Evolutionary conservation across 1,140 invertebrate genomes (phyloP).

Genomic region (Theocolax elegans): DNA sequence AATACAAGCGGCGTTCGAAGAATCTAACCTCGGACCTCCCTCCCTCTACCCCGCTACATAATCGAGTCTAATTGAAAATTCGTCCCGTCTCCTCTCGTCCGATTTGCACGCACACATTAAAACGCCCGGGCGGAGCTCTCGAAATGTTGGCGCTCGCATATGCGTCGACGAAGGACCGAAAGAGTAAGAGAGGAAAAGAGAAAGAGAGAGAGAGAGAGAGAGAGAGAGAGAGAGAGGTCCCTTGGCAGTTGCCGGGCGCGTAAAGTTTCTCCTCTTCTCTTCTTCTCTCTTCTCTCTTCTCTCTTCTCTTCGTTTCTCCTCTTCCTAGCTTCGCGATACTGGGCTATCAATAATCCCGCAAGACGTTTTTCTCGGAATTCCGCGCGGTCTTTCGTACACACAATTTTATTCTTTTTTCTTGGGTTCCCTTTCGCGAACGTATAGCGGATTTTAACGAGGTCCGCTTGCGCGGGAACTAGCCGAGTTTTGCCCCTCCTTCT

Average conservation of each 20-base stretch:
- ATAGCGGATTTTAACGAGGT: slow-evolving; percentile 18
- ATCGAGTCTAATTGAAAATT: slow-evolving; percentile 43
- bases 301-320: neutral
- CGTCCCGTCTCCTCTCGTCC: slow-evolving; percentile 12
- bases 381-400: slow-evolving; percentile 36
- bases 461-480: slow-evolving; percentile 24
- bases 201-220: slow-evolving; percentile 20
- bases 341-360: slow-evolving; percentile 44
- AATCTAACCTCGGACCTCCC: slow-evolving; percentile 17
- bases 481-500: neutral
- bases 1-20: slow-evolving; percentile 20
- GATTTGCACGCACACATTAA: neutral
- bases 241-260: slow-evolving; percentile 18
- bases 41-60: slow-evolving; percentile 20
- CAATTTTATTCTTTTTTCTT: slow-evolving; percentile 10
- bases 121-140: neutral
- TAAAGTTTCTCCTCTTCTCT: slow-evolving; percentile 17
- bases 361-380: slow-evolving; percentile 44
- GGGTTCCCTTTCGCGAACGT: neutral
- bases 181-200: neutral
- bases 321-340: slow-evolving; percentile 36
- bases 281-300: neutral
- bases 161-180: neutral
- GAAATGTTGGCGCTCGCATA: slow-evolving; percentile 2
- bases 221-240: slow-evolving; percentile 12